Conservation (phyloP, 2,113 vertebrate genomes). For the Sturnira hondurensis region DNA sequence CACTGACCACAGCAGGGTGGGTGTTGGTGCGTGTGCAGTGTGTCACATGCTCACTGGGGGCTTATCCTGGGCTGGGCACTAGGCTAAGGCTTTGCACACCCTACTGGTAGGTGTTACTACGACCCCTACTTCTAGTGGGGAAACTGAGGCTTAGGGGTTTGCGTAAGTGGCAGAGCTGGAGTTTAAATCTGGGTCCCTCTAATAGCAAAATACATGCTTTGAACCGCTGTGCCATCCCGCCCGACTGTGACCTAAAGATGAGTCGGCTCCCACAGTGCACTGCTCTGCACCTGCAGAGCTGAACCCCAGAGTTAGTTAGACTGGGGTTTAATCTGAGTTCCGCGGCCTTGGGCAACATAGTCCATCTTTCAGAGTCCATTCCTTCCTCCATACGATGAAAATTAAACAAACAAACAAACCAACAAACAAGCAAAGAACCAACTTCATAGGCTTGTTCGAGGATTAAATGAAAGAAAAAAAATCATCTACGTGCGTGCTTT, state of each 20-base stretch:
- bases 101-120: neutral
- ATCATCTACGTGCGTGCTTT: neutral
- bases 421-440: neutral
- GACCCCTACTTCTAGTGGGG: neutral
- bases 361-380: neutral
- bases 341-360: neutral
- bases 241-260: neutral
- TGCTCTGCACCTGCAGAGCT: neutral
- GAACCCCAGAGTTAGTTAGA: neutral
- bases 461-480: neutral
- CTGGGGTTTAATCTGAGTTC: neutral
- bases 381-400: neutral
- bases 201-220: neutral
- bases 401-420: neutral
- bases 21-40: rapidly evolving
- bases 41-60: neutral
- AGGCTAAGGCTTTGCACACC: no score
- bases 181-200: neutral
- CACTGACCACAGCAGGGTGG: neutral
- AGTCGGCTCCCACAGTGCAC: neutral
- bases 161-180: neutral
- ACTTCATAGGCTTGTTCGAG: neutral
- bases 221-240: neutral
- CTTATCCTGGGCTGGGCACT: neutral
- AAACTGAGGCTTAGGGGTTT: neutral